These are phyloP conservation scores for Microplitis manilae DNA, from an alignment of 2,888 invertebrate species.

Conservation along the genomic window DNA sequence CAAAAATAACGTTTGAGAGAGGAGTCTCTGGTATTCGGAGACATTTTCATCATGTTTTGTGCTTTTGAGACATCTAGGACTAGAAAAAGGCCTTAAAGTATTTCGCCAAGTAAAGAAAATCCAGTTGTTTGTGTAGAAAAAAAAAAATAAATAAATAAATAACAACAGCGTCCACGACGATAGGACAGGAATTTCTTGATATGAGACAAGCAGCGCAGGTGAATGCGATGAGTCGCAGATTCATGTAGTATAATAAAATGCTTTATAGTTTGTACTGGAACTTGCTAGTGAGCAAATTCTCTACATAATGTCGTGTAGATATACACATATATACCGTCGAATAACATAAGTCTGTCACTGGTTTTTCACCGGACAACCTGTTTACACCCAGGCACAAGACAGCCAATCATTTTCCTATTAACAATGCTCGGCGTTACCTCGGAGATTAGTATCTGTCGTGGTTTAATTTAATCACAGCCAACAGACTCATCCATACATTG, in stretches of 20 bases:
- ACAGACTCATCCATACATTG: conserved; percentile 24
- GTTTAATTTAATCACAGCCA: conserved; percentile 34
- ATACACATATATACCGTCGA: background rate
- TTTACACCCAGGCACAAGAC: conserved; percentile 56
- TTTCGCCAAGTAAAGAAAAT: background rate
- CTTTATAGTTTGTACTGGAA: conserved; percentile 7
- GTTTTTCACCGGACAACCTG: conserved; percentile 59
- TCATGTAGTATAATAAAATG: too few species aligned
- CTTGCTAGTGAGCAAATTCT: conserved; percentile 33
- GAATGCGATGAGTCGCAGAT: too few species aligned
- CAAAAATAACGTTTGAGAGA: conserved; percentile 25
- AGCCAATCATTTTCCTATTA: conserved; percentile 64
- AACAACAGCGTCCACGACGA: too few species aligned
- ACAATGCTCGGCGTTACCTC: conserved; percentile 60
- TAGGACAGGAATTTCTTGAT: background rate
- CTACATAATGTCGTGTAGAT: conserved; percentile 4
- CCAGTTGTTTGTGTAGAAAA: background rate
- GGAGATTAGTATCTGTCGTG: conserved; percentile 61
- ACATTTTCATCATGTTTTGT: conserved; percentile 2
- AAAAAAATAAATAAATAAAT: background rate
- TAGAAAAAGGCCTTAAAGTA: background rate
- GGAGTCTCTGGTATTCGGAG: background rate
- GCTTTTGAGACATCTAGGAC: background rate
- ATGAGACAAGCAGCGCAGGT: background rate
- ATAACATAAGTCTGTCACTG: conserved; percentile 28